Conservation (phyloP, 1,140 invertebrate genomes). For the Panulirus ornatus region DNA sequence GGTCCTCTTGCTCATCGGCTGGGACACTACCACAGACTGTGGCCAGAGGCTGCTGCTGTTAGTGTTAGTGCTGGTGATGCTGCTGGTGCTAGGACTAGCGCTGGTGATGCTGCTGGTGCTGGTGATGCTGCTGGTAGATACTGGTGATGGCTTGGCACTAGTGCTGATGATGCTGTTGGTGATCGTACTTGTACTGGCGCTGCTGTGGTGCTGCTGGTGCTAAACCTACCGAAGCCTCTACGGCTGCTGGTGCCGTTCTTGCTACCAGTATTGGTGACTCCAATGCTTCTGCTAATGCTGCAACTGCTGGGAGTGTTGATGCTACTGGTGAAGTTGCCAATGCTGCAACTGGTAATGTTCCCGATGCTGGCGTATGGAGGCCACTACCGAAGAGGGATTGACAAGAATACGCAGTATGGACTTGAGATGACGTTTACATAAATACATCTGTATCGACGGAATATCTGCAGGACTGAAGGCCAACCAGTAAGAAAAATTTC, state of each 20-base stretch:
- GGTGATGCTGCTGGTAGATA: not conserved
- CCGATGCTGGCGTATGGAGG: no score
- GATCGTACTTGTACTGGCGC: no score
- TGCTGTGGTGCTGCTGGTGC: no score
- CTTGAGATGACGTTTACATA: no score
- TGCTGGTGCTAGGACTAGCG: not conserved
- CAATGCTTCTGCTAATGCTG: not conserved
- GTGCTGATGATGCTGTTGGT: not conserved
- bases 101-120: not conserved
- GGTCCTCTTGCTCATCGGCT: not conserved
- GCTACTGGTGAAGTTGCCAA: not conserved
- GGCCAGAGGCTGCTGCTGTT: slow-evolving; percentile 1
- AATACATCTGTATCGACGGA: no score
- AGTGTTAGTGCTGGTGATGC: not conserved
- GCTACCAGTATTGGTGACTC: not conserved
- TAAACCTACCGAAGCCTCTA: no score
- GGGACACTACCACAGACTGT: slow-evolving; percentile 2
- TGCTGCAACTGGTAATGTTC: not conserved
- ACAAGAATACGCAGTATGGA: no score
- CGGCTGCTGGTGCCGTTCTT: not conserved
- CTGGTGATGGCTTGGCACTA: no score
- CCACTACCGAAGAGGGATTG: no score
- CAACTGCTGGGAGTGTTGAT: no score
- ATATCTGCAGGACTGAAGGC: no score
- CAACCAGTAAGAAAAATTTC: no score